Evolutionary conservation across 2,888 invertebrate genomes (phyloP).

Genomic region (Entomobrya proxima): DNA sequence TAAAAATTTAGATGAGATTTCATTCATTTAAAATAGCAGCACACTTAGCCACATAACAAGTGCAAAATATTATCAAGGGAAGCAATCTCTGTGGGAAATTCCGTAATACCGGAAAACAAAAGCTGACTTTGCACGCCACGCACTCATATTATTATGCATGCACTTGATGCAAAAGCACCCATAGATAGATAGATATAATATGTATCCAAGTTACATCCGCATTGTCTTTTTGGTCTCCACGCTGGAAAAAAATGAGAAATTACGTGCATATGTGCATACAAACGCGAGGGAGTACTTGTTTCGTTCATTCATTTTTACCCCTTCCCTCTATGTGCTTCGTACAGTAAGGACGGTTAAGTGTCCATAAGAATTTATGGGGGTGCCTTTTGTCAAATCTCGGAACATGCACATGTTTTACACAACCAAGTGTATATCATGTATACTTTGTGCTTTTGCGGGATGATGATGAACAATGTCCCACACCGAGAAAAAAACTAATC

Average conservation of each 20-base stretch:
- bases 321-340: background rate
- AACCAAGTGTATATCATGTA: background rate
- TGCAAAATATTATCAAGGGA: conserved; percentile 24
- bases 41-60: background rate
- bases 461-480: background rate
- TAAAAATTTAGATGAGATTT: background rate
- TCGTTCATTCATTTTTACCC: conserved; percentile 31
- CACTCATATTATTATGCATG: background rate
- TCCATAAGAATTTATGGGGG: conserved; percentile 60
- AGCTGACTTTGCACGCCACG: background rate
- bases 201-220: conserved; percentile 56
- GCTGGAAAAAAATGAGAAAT: conserved; percentile 26
- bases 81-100: conserved; percentile 45
- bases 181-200: background rate
- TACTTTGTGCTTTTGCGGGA: background rate
- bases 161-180: conserved; percentile 31
- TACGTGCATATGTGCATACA: conserved; percentile 44
- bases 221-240: conserved; percentile 29
- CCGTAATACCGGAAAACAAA: conserved; percentile 44
- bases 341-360: conserved; percentile 47
- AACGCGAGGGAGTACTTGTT: conserved; percentile 33
- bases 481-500: conserved; percentile 15
- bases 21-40: too few relatives aligned
- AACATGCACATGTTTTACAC: conserved; percentile 17
- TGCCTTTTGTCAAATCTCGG: conserved; percentile 44